Base-by-base conservation (phyloP, 2,797 vertebrate species). In the Malacoctenus gilli region DNA sequence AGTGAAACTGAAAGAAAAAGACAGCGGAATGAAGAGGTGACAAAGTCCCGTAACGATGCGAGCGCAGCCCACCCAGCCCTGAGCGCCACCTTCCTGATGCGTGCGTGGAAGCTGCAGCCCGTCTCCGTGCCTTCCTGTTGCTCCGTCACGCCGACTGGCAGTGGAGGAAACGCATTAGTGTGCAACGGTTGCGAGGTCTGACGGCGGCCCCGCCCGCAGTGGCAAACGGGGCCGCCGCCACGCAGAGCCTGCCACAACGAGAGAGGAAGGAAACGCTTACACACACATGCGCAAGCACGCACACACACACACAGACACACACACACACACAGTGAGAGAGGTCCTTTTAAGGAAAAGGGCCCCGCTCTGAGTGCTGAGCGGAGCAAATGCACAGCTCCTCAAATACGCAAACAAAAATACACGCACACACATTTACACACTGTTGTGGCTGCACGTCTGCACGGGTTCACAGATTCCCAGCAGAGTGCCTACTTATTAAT, bases 321-420 rank as follows among this genome's bases (percentile, higher is more conserved):
- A 19, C 58, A 56, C 68, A 57, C 59, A 59, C 59, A 35, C 36
- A 49, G 59, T 22, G 36, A 69, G 53, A 84, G 74, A 82, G 38
- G 32, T 80, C 86, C 87, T 89, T 90, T 88, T 89, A 90, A 89
- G 88, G 87, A 70, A 72, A 80, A 82, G 63, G 58, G 41, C 49
- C n/a, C 28, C 18, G 60, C 66, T 73, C 72, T 4, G 8, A 62
- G 55, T 44, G 72, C 61, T 59, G 59, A 81, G 54, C 40, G 61
- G 68, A 77, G 73, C 68, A 36, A 36, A 67, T 57, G 74, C 63
- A 72, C 2, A 46, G 49, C 76, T 30, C 31, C 46, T 49, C 49
- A 63, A 48, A 80, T 62, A 61, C 68, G 78, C 5, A 51, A 40
- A 56, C 36, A 48, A 16, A 57, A 53, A 73, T 56, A 31, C 51